phyloP scores from a whole-genome alignment of 92 coral and sea anemone genomes.

The Bergia sp. region DNA sequence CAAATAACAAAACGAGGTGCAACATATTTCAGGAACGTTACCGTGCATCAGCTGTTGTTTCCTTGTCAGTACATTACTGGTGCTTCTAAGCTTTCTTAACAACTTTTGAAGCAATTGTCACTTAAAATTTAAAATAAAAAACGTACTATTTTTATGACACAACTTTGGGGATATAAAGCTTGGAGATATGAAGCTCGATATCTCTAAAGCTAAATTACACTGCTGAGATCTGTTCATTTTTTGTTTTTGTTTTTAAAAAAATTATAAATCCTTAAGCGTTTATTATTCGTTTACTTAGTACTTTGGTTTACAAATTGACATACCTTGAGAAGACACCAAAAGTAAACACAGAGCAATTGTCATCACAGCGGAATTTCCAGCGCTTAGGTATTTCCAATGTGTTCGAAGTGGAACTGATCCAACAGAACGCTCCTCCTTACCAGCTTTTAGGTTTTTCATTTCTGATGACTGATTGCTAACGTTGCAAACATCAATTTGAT shows the following conservation, averaged over 20 bases:
- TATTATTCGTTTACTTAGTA: neutral
- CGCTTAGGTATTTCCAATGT: conserved; percentile 22
- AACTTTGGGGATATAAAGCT: no score
- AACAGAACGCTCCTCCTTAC: neutral
- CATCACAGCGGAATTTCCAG: conserved; percentile 17
- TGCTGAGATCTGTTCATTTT: neutral
- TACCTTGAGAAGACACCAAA: neutral
- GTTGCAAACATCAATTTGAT: neutral
- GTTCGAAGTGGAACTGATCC: neutral
- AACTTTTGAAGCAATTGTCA: no score
- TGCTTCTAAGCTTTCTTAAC: no score
- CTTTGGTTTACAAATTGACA: neutral
- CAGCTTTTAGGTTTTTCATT: neutral
- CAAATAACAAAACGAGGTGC: no score
- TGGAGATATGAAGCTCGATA: no score
- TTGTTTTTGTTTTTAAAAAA: neutral
- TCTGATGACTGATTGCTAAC: neutral
- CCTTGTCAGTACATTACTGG: no score
- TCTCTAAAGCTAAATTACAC: no score
- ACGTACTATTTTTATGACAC: no score
- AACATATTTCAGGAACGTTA: no score
- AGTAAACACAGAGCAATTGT: neutral
- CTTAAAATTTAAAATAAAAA: no score
- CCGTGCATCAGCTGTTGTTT: no score
- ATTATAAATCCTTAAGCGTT: neutral